phyloP scores from a whole-genome alignment of 1,140 invertebrate genomes.

The Lasioglossum baleicum region DNA sequence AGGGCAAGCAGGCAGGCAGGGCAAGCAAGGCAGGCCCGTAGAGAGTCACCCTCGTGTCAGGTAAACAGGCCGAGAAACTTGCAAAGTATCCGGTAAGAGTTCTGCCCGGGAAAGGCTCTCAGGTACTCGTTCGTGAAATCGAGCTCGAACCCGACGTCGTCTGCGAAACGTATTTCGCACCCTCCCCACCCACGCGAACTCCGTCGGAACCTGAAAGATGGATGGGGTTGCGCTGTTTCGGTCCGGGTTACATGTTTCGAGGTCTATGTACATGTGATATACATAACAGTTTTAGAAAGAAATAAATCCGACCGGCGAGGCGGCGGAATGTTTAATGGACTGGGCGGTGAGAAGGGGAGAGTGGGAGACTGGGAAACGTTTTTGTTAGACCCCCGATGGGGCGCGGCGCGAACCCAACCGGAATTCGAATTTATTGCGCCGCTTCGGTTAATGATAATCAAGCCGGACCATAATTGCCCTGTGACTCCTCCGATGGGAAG shows the following conservation, averaged over 20 bases:
- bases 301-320: slow-evolving; percentile 25
- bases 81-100: slow-evolving; percentile 73
- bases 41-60: slow-evolving; percentile 61
- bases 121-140: slow-evolving; percentile 64
- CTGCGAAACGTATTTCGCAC: slow-evolving; percentile 52
- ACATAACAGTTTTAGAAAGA: slow-evolving; percentile 46
- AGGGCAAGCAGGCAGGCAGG: too few relatives aligned
- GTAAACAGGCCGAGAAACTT: slow-evolving; percentile 75
- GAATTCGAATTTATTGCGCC: slow-evolving; percentile 33
- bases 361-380: background rate
- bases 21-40: slow-evolving; percentile 42
- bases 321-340: slow-evolving; percentile 42
- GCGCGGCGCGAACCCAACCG: background rate
- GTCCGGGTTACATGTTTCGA: slow-evolving; percentile 37
- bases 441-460: background rate
- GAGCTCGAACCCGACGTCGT: slow-evolving; percentile 47
- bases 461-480: background rate
- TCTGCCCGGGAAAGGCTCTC: slow-evolving; percentile 52
- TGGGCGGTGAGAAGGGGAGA: slow-evolving; percentile 12
- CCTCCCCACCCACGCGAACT: slow-evolving; percentile 20
- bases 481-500: background rate
- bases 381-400: background rate
- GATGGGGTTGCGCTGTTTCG: slow-evolving; percentile 49
- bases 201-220: slow-evolving; percentile 40
- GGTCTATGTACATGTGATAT: slow-evolving; percentile 10